Percentiles rank a stretch among this genome's conserved stretches.
Evolutionary conservation across 2,888 invertebrate genomes (phyloP).

Genomic region (Aphidius colemani): DNA sequence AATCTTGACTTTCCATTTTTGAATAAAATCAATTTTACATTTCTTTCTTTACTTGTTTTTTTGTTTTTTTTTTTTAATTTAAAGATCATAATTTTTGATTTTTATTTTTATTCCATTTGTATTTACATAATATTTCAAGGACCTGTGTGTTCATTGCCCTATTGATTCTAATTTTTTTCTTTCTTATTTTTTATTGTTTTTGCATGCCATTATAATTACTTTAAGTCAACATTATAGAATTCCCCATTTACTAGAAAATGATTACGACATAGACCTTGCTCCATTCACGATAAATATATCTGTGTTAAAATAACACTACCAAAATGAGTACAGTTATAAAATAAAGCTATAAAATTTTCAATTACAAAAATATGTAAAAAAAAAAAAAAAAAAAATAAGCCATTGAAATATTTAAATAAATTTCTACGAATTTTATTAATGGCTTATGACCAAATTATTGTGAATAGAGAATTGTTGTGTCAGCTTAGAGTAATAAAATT

Average conservation of each 20-base stretch:
- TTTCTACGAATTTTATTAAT: too few species aligned
- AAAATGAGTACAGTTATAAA: conserved; percentile 6
- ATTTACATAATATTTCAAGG: not conserved
- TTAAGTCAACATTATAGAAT: too few species aligned
- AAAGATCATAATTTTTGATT: too few species aligned
- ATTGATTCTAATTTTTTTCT: not conserved
- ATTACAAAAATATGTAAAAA: not conserved
- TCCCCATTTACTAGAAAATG: too few species aligned
- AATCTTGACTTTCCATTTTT: too few species aligned
- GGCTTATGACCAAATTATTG: too few species aligned
- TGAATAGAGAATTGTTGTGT: too few species aligned
- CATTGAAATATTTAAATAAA: not conserved
- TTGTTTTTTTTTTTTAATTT: not conserved
- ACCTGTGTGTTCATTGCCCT: not conserved
- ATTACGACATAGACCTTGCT: conserved; percentile 20
- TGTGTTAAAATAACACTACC: too few species aligned
- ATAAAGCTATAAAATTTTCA: conserved; percentile 5
- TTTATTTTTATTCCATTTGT: too few species aligned
- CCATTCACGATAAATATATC: conserved; percentile 17
- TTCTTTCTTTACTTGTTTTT: conserved; percentile 3
- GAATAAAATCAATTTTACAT: not conserved
- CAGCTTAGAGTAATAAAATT: too few species aligned
- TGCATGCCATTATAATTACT: too few species aligned
- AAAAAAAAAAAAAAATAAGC: conserved; percentile 1
- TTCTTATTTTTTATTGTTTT: too few species aligned